These are phyloP conservation scores for Centropyge bicolor DNA, from an alignment of 2,797 vertebrate species.

Conservation along the genomic window DNA sequence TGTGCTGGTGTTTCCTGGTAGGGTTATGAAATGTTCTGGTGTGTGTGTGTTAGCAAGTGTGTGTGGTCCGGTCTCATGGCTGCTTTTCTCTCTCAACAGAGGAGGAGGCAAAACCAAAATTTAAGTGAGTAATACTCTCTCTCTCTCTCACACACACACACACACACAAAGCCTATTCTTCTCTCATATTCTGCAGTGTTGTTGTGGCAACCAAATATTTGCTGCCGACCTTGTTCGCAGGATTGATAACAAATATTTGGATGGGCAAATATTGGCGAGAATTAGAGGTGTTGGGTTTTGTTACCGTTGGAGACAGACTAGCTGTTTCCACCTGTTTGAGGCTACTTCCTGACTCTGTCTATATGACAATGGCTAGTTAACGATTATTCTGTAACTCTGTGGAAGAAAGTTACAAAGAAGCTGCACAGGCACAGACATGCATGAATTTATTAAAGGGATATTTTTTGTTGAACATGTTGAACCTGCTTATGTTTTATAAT, in stretches of 20 bases:
- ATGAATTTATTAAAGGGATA: neutral
- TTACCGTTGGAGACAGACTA: neutral
- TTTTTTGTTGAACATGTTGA: slow-evolving; percentile 2
- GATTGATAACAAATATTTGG: no score
- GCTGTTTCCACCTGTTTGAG: neutral
- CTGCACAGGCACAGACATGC: neutral
- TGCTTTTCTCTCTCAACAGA: slow-evolving; percentile 71
- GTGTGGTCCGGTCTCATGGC: slow-evolving; percentile 15
- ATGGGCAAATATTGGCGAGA: no score
- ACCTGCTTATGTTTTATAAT: neutral
- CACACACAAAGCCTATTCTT: neutral
- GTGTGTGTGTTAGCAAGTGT: neutral
- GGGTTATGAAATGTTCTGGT: slow-evolving; percentile 12
- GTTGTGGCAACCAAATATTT: neutral
- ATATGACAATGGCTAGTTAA: neutral
- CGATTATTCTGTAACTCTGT: neutral
- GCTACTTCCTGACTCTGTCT: neutral
- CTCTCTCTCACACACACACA: no score
- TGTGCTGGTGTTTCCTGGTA: neutral
- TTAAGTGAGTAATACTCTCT: slow-evolving; percentile 88
- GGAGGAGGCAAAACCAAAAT: slow-evolving; percentile 93
- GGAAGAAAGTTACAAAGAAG: neutral
- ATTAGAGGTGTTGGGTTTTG: neutral
- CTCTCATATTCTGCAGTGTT: no score
- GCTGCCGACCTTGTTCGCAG: no score